Conservation (phyloP, 2,113 vertebrate species). For the Cichladusa arquata region DNA sequence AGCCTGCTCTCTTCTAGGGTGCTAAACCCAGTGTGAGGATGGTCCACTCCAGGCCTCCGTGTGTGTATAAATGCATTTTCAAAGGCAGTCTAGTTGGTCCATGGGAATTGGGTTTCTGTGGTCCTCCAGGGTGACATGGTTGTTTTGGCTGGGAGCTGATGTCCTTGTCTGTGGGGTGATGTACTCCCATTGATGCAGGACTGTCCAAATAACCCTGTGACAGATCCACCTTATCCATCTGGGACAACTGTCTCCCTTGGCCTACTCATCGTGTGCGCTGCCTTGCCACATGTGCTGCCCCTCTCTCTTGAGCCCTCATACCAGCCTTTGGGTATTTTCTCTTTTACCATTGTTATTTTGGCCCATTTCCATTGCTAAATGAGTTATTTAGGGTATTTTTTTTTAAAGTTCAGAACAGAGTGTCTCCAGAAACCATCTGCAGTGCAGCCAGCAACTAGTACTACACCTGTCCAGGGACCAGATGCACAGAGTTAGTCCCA, state of each 20-base stretch:
- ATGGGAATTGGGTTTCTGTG: background rate
- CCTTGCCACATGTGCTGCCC: accelerated
- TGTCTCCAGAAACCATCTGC: background rate
- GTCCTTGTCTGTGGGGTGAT: background rate
- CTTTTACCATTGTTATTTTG: background rate
- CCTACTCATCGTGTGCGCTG: accelerated
- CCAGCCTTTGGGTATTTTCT: background rate
- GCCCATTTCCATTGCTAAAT: background rate
- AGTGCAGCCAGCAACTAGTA: background rate
- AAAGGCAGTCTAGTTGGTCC: background rate
- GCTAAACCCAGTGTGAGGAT: background rate
- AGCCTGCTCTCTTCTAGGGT: background rate
- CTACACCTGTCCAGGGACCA: background rate
- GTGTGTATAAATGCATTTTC: background rate
- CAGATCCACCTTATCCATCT: background rate
- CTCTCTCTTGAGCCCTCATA: background rate
- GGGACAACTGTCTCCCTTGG: background rate
- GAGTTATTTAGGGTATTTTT: background rate
- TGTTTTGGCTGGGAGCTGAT: background rate
- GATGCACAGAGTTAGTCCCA: background rate
- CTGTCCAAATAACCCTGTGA: background rate
- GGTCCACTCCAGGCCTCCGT: background rate
- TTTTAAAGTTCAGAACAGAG: background rate
- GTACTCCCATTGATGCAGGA: background rate
- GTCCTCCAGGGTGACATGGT: background rate